Evolutionary conservation across 2,113 vertebrate species (phyloP).

Genomic region (Clinocottus analis): DNA sequence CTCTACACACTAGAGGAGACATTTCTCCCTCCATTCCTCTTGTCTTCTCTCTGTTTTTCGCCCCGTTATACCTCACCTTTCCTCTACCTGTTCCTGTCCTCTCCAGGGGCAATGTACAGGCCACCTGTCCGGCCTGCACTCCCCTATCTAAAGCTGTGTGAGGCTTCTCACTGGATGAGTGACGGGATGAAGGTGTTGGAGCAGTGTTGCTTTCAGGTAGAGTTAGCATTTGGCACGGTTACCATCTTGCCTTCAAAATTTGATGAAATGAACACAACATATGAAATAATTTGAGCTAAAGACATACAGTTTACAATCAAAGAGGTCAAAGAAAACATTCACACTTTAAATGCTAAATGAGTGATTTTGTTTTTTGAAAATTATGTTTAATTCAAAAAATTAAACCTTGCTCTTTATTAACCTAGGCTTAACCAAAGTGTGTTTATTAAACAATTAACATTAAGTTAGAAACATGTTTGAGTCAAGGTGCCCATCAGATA

Average conservation of each 20-base stretch:
- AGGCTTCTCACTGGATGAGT: conserved; percentile 10
- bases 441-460: neutral
- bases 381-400: neutral
- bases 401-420: neutral
- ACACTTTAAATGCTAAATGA: neutral
- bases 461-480: neutral
- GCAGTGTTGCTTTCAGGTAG: neutral
- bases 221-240: neutral
- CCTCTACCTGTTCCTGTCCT: conserved; percentile 27
- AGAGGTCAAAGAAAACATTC: neutral
- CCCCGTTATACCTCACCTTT: conserved; percentile 29
- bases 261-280: neutral
- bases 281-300: neutral
- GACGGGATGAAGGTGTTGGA: conserved; percentile 4
- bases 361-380: neutral
- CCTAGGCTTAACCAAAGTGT: neutral
- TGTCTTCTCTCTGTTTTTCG: neutral
- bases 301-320: neutral
- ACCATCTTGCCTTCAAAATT: neutral
- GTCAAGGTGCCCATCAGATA: too few species aligned
- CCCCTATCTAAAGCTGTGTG: conserved; percentile 28
- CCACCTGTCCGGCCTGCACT: conserved; percentile 4
- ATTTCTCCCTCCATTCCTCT: neutral
- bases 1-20: conserved; percentile 41
- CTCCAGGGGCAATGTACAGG: neutral